A percentile compares a stretch with the other conserved stretches of the same genome.
phyloP scores from a whole-genome alignment of 2,797 vertebrate genomes.

The Meda fulgida region DNA sequence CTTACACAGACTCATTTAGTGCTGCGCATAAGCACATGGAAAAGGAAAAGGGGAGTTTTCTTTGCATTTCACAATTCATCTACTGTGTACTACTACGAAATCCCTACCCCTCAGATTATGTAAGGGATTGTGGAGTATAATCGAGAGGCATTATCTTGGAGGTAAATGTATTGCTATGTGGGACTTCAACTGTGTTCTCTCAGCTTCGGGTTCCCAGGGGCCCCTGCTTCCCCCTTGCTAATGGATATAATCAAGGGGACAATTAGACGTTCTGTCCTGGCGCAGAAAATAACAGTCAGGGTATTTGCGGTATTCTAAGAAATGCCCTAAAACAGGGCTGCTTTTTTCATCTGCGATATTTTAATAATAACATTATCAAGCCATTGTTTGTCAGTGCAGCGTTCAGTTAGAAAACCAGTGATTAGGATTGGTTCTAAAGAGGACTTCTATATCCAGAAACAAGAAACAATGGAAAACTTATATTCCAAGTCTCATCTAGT shows the following conservation, averaged over 20 bases:
- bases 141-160: conserved; percentile 52
- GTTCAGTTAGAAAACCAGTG: not conserved
- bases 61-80: not conserved
- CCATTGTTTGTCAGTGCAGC: conserved; percentile 7
- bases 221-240: conserved; percentile 60
- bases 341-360: conserved; percentile 12
- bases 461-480: not conserved
- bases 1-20: conserved; percentile 26
- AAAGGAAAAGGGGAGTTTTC: conserved; percentile 18
- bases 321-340: conserved; percentile 44
- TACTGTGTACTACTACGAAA: not conserved
- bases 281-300: conserved; percentile 56
- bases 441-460: not conserved
- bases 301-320: conserved; percentile 60
- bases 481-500: not conserved
- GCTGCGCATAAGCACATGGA: not conserved
- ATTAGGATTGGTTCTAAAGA: not conserved
- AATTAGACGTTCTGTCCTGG: conserved; percentile 65
- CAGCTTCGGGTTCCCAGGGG: conserved; percentile 52
- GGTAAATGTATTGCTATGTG: conserved; percentile 53
- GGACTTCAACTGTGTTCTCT: conserved; percentile 43
- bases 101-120: conserved; percentile 14
- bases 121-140: conserved; percentile 47
- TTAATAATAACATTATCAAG: conserved; percentile 36
- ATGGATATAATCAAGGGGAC: conserved; percentile 67